phyloP scores from a whole-genome alignment of 1,140 invertebrate species.

The Eumaeus atala region DNA sequence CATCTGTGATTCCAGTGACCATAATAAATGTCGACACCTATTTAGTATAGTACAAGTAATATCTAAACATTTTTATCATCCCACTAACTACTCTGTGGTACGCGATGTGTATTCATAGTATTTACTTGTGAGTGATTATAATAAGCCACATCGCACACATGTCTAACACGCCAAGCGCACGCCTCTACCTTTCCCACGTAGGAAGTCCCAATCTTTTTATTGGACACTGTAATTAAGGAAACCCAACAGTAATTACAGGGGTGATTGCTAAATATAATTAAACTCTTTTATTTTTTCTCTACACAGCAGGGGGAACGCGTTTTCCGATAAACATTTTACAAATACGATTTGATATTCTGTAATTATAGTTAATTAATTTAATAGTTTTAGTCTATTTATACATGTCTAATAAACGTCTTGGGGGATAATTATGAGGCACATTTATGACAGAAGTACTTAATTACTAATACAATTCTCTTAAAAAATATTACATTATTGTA shows the following conservation, averaged over 20 bases:
- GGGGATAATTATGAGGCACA: no score
- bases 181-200: constrained; percentile 47
- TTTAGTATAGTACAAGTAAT: neutral
- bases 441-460: no score
- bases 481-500: no score
- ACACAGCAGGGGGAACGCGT: constrained; percentile 3
- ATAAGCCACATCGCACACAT: constrained; percentile 65
- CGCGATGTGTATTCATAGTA: constrained; percentile 46
- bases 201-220: constrained; percentile 65
- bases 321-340: no score
- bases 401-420: no score
- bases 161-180: constrained; percentile 48
- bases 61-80: no score
- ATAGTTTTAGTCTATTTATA: no score
- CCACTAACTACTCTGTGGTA: constrained; percentile 19
- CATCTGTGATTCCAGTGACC: neutral
- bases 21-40: no score
- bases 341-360: no score
- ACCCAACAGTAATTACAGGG: constrained; percentile 65
- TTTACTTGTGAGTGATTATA: constrained; percentile 46
- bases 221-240: constrained; percentile 65
- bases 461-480: no score
- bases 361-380: no score
- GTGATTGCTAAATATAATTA: constrained; percentile 70
- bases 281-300: constrained; percentile 35